Evolutionary conservation across 1,140 invertebrate genomes (phyloP).

Genomic region (Oedothorax gibbosus): DNA sequence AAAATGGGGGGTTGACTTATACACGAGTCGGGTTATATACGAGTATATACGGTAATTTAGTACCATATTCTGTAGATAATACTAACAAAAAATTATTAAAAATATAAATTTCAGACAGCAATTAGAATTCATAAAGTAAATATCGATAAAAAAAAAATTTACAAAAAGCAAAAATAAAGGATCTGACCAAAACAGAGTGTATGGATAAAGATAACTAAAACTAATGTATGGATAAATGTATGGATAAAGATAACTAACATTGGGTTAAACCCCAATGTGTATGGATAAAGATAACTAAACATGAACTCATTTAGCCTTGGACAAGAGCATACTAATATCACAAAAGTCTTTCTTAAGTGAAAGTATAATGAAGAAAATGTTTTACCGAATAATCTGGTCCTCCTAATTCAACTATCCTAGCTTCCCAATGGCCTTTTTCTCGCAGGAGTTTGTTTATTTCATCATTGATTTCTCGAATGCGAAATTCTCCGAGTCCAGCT

Average conservation of each 20-base stretch:
- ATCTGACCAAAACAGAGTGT: neutral
- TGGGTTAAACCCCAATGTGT: neutral
- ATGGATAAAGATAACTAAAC: neutral
- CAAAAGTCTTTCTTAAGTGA: neutral
- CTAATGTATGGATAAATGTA: too few relatives aligned
- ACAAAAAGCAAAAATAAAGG: neutral
- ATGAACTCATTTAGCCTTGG: neutral
- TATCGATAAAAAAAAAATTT: too few relatives aligned
- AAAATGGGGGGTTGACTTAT: too few relatives aligned
- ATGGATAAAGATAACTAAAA: neutral
- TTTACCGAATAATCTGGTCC: conserved; percentile 89
- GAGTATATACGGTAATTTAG: too few relatives aligned
- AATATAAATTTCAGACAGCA: too few relatives aligned
- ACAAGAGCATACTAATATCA: neutral
- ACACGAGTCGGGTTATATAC: too few relatives aligned
- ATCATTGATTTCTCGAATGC: conserved; percentile 97
- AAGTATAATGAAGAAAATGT: neutral
- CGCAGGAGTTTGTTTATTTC: conserved; percentile 98
- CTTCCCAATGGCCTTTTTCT: conserved; percentile 96
- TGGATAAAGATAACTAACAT: neutral
- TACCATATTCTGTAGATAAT: too few relatives aligned
- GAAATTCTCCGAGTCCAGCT: conserved; percentile 98
- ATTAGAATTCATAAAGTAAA: too few relatives aligned
- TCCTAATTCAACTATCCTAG: conserved; percentile 93
- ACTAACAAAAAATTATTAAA: too few relatives aligned